Base-by-base conservation (phyloP, 2,888 invertebrate genomes). In the Rotaria macrura region DNA sequence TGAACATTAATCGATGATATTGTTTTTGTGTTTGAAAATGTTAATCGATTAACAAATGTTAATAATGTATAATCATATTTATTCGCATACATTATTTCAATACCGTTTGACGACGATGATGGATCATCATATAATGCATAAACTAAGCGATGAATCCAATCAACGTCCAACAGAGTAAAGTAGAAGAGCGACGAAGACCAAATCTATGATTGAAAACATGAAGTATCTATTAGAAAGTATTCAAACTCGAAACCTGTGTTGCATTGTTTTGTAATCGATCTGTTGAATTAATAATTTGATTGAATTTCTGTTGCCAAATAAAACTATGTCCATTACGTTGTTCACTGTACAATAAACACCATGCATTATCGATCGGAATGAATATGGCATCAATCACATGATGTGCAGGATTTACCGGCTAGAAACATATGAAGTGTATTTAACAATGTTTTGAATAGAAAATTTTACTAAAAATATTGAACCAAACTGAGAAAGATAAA, bases 111-210 rank as follows among this genome's bases (percentile, higher is more conserved):
- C 7, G 43, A 43, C 12, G 74, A 79, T 25, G 74, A 40, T 79
- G 74, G 74, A 40, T 79, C 74, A 40, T 79, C 43, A n/a, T 79
- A 79, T 10, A 40, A n/a, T 25, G 40, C 74, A 43, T 79, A 79
- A 43, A 79, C 43, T 40, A 79, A 25, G 43, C 74, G 74, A 79
- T 79, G 74, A 12, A 79, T 79, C 74, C 74, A 79, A n/a, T 79
- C 74, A 12, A 79, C n/a, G 9, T 79, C 74, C 6, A 79, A 43
- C 10, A 43, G 25, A 29, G 43, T 79, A 20, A 79, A 79, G 10
- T 79, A n/a, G n/a, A 40, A 79, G 25, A 79, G 20, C 25, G 25
- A 43, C 43, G 74, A 79, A 7, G 74, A 79, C 74, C 74, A 79
- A 9, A 79, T 40, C 74, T 79, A 79, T 20, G 23, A 43, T 25